Evolutionary conservation across 2,888 invertebrate species (phyloP), one percentile per base, ranked within the genome.

Genomic region (Perdita meconis): DNA sequence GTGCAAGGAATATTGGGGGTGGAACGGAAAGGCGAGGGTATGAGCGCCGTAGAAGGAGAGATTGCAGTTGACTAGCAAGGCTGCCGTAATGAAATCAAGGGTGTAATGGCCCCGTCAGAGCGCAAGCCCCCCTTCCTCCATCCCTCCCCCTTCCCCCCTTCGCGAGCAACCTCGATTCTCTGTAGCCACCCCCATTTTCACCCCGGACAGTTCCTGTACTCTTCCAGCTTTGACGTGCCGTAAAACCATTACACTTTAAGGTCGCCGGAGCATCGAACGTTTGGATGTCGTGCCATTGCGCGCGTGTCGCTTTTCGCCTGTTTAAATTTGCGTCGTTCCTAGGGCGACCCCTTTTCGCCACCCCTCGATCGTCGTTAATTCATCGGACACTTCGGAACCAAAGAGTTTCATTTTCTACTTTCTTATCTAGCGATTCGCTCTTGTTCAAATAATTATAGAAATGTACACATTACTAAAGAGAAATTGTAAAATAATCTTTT

Each of bases 61-160:
- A 89, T 89, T 88, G 89, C 88, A 86, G 87, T 83, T 86, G 88
- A 89, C 86, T 87, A 87, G 89, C 84, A 84, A 89, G 88, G 88
- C 86, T 86, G 84, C 81, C 81, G 87, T 91, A 91, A 91, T 91
- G 90, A 91, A 91, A 91, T 91, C 90, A 90, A 88, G 88, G 89
- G 89, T 90, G 90, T 90, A 91, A 91, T 91, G 90, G 90, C 86
- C 89, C 88, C 90, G 88, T 86, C 90, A 88, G 90, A 90, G 89
- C 88, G 87, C 87, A 82, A 85, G 84, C 86, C 87, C 47, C 86
- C 80, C 79, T 73, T n/a, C n/a, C n/a, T n/a, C n/a, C n/a, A n/a
- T n/a, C n/a, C n/a, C n/a, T n/a, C n/a, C n/a, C n/a, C n/a, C n/a
- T n/a, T n/a, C n/a, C n/a, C n/a, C n/a, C n/a, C n/a, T n/a, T n/a